Evolutionary conservation across 2,113 vertebrate species (phyloP).

Genomic region (Sciurus niger): DNA sequence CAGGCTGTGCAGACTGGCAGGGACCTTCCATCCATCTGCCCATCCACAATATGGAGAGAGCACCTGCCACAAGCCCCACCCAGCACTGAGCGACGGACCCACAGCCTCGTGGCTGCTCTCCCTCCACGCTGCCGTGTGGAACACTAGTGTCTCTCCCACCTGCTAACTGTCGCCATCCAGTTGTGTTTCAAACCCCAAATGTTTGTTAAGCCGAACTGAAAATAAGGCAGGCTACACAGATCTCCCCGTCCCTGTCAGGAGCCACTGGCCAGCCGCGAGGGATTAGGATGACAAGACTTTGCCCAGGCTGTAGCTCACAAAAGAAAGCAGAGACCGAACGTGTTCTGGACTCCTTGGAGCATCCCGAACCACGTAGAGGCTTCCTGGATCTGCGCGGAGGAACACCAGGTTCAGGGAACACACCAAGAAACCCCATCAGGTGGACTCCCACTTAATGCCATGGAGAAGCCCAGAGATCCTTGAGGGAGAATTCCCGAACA

Average conservation of each 20-base stretch:
- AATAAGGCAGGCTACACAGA: neutral
- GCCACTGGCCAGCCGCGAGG: neutral
- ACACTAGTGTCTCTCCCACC: neutral
- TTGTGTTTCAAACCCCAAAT: slow-evolving; percentile 30
- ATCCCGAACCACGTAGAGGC: neutral
- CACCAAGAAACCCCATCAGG: neutral
- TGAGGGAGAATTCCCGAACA: slow-evolving; percentile 23
- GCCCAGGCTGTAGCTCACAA: neutral
- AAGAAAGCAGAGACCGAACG: neutral
- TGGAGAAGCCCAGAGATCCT: neutral
- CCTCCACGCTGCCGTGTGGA: neutral
- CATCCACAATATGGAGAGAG: neutral
- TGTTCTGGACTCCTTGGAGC: neutral
- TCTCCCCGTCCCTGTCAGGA: neutral
- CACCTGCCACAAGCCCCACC: rapidly evolving
- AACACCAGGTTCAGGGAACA: neutral
- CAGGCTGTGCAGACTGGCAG: neutral
- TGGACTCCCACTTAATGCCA: neutral
- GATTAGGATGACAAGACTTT: neutral
- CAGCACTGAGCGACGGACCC: neutral
- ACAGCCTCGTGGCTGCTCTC: neutral
- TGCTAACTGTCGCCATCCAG: neutral
- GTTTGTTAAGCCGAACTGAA: slow-evolving; percentile 33
- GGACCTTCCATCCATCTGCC: neutral
- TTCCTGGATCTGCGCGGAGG: neutral